phyloP scores from a whole-genome alignment of 2,888 invertebrate species.

The Mythimna albipuncta region DNA sequence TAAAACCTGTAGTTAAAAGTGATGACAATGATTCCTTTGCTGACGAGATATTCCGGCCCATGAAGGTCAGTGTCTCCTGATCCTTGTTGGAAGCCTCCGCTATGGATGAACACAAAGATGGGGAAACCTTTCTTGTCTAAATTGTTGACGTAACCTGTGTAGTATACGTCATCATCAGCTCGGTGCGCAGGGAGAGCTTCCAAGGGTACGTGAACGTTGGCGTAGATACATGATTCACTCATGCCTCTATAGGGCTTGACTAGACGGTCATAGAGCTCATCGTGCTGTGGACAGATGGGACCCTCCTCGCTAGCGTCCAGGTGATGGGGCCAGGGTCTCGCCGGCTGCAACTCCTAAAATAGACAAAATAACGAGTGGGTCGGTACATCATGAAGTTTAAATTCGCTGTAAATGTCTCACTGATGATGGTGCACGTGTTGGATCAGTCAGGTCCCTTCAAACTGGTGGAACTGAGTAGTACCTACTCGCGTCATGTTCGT shows the following conservation, averaged over 20 bases:
- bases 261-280: slow-evolving; percentile 68
- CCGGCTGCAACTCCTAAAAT: slow-evolving; percentile 63
- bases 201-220: slow-evolving; percentile 70
- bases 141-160: slow-evolving; percentile 22
- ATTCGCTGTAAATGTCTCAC: not conserved
- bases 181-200: slow-evolving; percentile 23
- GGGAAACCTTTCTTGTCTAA: slow-evolving; percentile 64
- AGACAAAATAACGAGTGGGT: not conserved
- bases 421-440: too few species aligned
- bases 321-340: slow-evolving; percentile 82
- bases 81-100: slow-evolving; percentile 75
- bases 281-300: slow-evolving; percentile 89
- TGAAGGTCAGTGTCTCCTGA: slow-evolving; percentile 67
- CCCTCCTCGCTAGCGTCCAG: slow-evolving; percentile 89
- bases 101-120: slow-evolving; percentile 81
- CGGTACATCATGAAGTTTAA: not conserved
- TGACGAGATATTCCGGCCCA: slow-evolving; percentile 73
- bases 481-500: too few species aligned
- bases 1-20: slow-evolving; percentile 75
- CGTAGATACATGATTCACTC: slow-evolving; percentile 72
- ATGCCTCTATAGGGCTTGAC: slow-evolving; percentile 54
- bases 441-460: too few species aligned
- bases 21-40: slow-evolving; percentile 69
- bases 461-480: too few species aligned
- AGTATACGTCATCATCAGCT: slow-evolving; percentile 22